Conservation (phyloP, 1,140 invertebrate species). For the Bombus huntii region DNA sequence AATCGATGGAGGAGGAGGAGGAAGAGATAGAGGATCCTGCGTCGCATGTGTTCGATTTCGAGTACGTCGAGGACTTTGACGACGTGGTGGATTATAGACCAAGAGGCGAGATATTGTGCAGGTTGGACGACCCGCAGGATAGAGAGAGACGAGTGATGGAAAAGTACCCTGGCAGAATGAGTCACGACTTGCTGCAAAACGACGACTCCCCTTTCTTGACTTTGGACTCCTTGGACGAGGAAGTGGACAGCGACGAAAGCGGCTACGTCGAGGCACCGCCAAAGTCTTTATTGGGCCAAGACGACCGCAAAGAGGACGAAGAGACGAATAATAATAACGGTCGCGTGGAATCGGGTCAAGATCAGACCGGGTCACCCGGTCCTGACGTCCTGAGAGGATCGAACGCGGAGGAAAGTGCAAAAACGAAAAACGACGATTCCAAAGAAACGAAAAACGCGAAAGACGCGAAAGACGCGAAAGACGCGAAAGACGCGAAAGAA, state of each 20-base stretch:
- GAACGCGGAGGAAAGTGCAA: not conserved
- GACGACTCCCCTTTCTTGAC: slow-evolving; percentile 71
- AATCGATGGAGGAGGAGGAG: slow-evolving; percentile 75
- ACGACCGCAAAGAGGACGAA: slow-evolving; percentile 66
- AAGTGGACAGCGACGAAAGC: slow-evolving; percentile 83
- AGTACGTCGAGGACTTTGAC: slow-evolving; percentile 78
- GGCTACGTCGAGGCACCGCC: slow-evolving; percentile 83
- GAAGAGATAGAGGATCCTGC: slow-evolving; percentile 60
- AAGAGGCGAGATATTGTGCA: slow-evolving; percentile 73
- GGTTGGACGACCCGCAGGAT: slow-evolving; percentile 67
- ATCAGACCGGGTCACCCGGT: not conserved
- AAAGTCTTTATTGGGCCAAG: slow-evolving; percentile 73
- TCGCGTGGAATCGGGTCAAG: not conserved
- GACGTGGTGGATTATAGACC: slow-evolving; percentile 81
- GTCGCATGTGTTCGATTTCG: slow-evolving; percentile 78
- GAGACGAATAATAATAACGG: not conserved
- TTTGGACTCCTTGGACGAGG: slow-evolving; percentile 77
- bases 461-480: slow-evolving; percentile 11
- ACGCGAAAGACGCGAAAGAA: not conserved
- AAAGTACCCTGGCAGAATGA: slow-evolving; percentile 61
- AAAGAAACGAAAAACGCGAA: slow-evolving; percentile 37
- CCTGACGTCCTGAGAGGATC: not conserved
- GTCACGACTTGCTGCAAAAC: slow-evolving; percentile 59
- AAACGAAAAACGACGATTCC: slow-evolving; percentile 32
- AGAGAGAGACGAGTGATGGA: slow-evolving; percentile 65